Base-by-base conservation (phyloP, 2,888 invertebrate species). In the Clanis bilineata region DNA sequence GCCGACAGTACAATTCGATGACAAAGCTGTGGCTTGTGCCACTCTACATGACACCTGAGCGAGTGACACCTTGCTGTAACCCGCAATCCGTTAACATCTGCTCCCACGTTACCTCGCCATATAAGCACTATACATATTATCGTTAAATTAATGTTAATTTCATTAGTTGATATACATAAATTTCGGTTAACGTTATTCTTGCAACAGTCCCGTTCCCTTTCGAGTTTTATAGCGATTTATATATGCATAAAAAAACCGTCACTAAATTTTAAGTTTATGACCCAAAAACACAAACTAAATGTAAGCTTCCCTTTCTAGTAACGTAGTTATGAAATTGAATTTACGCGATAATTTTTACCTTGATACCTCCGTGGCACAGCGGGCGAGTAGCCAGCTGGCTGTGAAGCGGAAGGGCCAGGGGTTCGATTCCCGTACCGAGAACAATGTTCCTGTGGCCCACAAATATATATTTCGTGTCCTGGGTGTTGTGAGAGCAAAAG, bases 11-110 rank as follows among this genome's bases (percentile, higher is more conserved):
- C 82, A 55, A 60, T 68, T 61, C 66, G 76, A 74, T 77, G 85
- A 83, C 86, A 84, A 82, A 76, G 80, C 77, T 73, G 66, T 88
- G 84, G 90, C 89, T 88, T 89, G 89, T 85, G 90, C 87, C 85
- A 77, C 74, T 77, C 74, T 72, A 69, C 61, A 64, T 67, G 70
- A 74, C 90, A 89, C 89, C 90, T 89, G 89, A 89, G 76, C 67
- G 69, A 70, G 66, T 68, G 80, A 86, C 90, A 91, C 90, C 89
- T 90, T 90, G 90, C 85, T 76, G 68, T 67, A 71, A 65, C 62
- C 73, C 76, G 73, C 85, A 83, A 86, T 84, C 83, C 83, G 77
- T 80, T 79, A 79, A 82, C 90, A 90, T 87, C 90, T 90, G 91
- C 84, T 77, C 69, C 28, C 28, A 59, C 38, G 39, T 39, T 58